Base-by-base conservation (phyloP, 2,888 invertebrate species). In the Trachelus tabidus region DNA sequence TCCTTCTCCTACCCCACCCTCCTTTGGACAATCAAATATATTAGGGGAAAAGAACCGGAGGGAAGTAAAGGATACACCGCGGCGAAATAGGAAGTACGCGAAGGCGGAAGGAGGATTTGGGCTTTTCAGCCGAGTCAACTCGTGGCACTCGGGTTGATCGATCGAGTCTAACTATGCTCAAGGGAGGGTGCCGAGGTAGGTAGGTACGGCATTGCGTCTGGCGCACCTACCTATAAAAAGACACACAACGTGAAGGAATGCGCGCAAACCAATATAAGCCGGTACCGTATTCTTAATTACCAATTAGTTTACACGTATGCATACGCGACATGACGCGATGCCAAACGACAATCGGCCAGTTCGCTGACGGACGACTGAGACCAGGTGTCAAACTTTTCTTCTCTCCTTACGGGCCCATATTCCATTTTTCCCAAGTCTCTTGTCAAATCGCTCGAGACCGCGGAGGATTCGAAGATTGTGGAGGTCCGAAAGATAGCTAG, bases 181-280 rank as follows among this genome's bases (percentile, higher is more conserved):
- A 40, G 40, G 69, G 69, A 33, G 69, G 12, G 69, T 12, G 30
- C 31, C 30, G 12, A 35, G 35, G 35, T 35, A 35, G 11, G 35
- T 35, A 12, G 75, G 79, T 81, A 80, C 80, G 81, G 76, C 81
- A 81, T 77, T 81, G 81, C 80, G 77, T 68, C 79, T 75, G 80
- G 80, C 81, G 79, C 81, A 80, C 78, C 80, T 81, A 80, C 77
- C 77, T 69, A 37, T 73, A 78, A 73, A 77, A 80, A 77, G 80
- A 77, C 77, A 78, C 78, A 69, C 71, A 73, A 75, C 15, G 56
- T 75, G 76, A 81, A 79, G 81, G 81, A 81, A 80, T 81, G 81
- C 80, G 79, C 81, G 76, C 77, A 77, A 76, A 77, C 77, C 76
- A 73, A 80, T 79, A 69, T 35, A 34, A 33, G 56, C 76, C 76